phyloP scores from a whole-genome alignment of 53 echinoderm and acorn worm genomes.

The Stichopus horrens region DNA sequence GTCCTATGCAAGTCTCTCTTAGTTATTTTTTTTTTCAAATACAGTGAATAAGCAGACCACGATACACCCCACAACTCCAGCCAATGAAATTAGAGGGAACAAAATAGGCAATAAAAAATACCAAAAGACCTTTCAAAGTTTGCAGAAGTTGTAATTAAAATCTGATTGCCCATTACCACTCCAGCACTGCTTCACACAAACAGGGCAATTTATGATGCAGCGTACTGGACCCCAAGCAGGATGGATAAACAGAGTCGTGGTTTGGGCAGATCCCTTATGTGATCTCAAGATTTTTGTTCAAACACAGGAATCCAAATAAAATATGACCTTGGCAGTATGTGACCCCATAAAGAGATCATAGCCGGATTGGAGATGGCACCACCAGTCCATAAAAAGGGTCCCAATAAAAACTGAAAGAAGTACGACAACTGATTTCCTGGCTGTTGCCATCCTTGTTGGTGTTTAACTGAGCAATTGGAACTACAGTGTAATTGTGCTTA shows the following conservation, averaged over 20 bases:
- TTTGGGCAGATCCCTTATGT: not conserved
- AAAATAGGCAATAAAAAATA: not conserved
- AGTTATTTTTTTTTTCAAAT: too few relatives aligned
- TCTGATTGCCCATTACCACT: not conserved
- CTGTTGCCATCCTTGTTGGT: not conserved
- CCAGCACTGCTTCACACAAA: not conserved
- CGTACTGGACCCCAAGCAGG: not conserved
- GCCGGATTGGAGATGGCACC: constrained; percentile 13
- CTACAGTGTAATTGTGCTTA: too few relatives aligned
- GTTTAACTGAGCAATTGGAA: too few relatives aligned
- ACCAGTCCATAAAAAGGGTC: constrained; percentile 14
- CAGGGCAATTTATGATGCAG: constrained; percentile 19
- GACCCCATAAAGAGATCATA: constrained; percentile 41
- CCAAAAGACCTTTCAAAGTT: constrained; percentile 11
- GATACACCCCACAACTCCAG: not conserved
- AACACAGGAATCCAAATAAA: constrained; percentile 28
- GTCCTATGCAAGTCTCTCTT: too few relatives aligned
- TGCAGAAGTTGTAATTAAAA: constrained; percentile 30
- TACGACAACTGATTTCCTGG: constrained; percentile 1
- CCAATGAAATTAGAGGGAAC: constrained; percentile 4
- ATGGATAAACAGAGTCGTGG: constrained; percentile 24
- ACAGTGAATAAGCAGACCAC: not conserved
- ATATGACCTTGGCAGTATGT: constrained; percentile 34
- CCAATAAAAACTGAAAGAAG: not conserved
- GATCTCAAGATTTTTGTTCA: constrained; percentile 33